Base-by-base conservation (phyloP, 2,888 invertebrate genomes). In the Diadegma fenestrale region DNA sequence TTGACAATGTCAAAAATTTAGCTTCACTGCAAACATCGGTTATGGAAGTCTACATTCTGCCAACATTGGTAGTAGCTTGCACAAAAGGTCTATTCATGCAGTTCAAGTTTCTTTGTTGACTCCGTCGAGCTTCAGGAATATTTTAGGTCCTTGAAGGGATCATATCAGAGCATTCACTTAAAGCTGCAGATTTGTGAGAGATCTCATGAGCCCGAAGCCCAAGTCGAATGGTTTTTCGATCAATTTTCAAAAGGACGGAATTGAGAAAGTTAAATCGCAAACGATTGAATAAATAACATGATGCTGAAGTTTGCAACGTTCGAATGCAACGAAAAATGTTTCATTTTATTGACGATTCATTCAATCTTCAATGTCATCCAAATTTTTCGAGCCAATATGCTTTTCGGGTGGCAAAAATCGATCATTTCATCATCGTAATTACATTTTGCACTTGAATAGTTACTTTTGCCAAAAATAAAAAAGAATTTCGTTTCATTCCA, bases 81-180 rank as follows among this genome's bases (percentile, higher is more conserved):
- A 77, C 51, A 80, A 79, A 72, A 80, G 72, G 72, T 72, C 80
- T 64, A 66, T 66, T 76, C 64, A 48, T 37, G 51, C 22, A 37
- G 33, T 37, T 37, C 33, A 66, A 30, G 51, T 43, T 51, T 66
- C 37, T 66, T 66, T 48, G 30, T 64, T 51, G 64, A 76, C 64
- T 22, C 22, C 22, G 37, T 66, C 17, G 51, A 58, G 72, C 37
- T 72, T 30, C 22, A 37, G 10, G n/a, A 76, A 76, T 76, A 43
- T 64, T 76, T 51, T 14, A 66, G 10, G 19, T 51, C n/a, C 76
- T 76, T 33, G 51, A 48, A n/a, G 22, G 22, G 37, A 45, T 7
- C 17, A 48, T 22, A 26, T 12, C 37, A 33, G 26, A 48, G n/a
- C 30, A 19, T 43, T 22, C 33, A 71, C 48, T 33, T 30, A 14